Percentiles rank a stretch among this genome's conserved stretches.
Evolutionary conservation across 2,888 invertebrate species (phyloP).

Genomic region (Opisthograptis luteolata): DNA sequence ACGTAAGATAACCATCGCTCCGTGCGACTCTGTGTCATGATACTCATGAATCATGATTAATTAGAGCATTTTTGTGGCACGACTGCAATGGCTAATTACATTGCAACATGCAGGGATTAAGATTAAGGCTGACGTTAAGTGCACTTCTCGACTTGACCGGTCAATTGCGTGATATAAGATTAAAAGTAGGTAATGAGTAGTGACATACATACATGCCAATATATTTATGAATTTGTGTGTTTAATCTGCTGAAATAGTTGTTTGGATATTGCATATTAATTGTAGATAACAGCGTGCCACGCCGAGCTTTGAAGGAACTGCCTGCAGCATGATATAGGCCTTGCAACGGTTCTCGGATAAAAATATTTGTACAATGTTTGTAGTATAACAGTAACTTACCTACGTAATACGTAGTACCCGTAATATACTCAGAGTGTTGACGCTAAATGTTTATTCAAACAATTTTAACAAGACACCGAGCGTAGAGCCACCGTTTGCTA

Average conservation of each 20-base stretch:
- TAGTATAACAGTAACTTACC: constrained; percentile 2
- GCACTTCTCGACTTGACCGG: constrained; percentile 6
- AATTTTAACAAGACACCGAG: constrained; percentile 1
- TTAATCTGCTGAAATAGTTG: too few relatives aligned
- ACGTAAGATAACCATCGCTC: constrained; percentile 27
- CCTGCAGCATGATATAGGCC: too few relatives aligned
- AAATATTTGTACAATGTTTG: neutral
- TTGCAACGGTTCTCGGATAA: neutral
- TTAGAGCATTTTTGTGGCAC: constrained; percentile 20
- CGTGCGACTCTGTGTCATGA: constrained; percentile 21
- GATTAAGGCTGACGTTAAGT: constrained; percentile 7
- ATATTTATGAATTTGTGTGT: neutral
- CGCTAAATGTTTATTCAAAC: constrained; percentile 11
- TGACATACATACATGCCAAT: neutral
- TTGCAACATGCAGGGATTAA: constrained; percentile 3
- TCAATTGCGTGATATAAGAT: constrained; percentile 1
- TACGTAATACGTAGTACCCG: constrained; percentile 11
- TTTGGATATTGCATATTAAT: too few relatives aligned
- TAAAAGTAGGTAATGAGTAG: neutral
- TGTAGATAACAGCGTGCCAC: too few relatives aligned
- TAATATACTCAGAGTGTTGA: neutral
- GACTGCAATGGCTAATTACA: neutral
- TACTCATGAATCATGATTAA: constrained; percentile 10
- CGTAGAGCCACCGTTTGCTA: neutral
- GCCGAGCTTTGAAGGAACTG: too few relatives aligned